These are phyloP conservation scores for Sylvicola fuscatus DNA, from an alignment of 2,888 invertebrate genomes.

Conservation along the genomic window DNA sequence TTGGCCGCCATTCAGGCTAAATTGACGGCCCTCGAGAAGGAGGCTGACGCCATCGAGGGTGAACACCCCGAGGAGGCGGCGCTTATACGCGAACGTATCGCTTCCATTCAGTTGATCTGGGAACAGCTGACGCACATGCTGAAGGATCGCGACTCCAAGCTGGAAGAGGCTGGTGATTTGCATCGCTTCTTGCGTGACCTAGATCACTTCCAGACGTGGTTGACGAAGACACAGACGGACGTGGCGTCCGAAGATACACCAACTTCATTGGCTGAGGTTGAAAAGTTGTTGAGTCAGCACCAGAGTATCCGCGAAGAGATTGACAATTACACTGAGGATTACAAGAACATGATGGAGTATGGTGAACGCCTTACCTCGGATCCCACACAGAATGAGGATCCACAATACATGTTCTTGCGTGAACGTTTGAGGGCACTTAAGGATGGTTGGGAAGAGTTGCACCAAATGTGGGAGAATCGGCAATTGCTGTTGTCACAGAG, in stretches of 20 bases:
- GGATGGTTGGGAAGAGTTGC: constrained; percentile 97
- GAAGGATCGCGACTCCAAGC: constrained; percentile 92
- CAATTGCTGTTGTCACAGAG: constrained; percentile 89
- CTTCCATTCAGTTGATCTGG: constrained; percentile 86
- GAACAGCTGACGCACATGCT: constrained; percentile 91
- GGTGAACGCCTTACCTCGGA: constrained; percentile 86
- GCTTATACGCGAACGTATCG: constrained; percentile 73
- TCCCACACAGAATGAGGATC: constrained; percentile 78
- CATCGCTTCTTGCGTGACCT: constrained; percentile 95
- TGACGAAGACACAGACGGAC: constrained; percentile 97
- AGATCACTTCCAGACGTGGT: constrained; percentile 99
- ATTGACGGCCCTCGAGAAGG: constrained; percentile 78
- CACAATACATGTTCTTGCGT: constrained; percentile 99
- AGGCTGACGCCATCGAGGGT: constrained; percentile 77
- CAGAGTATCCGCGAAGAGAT: constrained; percentile 98
- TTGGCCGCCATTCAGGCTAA: constrained; percentile 97
- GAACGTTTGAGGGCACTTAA: constrained; percentile 94
- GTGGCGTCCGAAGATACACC: constrained; percentile 95
- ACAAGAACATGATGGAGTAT: constrained; percentile 98
- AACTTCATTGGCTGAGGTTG: constrained; percentile 84
- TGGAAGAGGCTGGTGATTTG: constrained; percentile 97
- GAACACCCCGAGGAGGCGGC: constrained; percentile 92
- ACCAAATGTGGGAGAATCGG: constrained; percentile 99
- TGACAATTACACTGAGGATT: constrained; percentile 96
- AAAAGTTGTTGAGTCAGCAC: constrained; percentile 90